Evolutionary conservation across 2,888 invertebrate species (phyloP).

Genomic region (Kuschelorhynchus macadamiae): DNA sequence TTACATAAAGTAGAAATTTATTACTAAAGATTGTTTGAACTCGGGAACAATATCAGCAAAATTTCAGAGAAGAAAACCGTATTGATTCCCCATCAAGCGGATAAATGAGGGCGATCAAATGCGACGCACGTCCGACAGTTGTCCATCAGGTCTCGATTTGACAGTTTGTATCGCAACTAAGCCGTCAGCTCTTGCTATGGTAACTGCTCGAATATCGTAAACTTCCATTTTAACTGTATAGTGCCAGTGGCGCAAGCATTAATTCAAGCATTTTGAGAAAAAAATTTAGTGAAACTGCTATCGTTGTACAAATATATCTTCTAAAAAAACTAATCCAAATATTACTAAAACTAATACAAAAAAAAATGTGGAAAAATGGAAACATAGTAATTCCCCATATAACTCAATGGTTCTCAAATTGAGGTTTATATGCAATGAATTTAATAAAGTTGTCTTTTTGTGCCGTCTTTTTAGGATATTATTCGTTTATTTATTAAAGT

Average conservation of each 20-base stretch:
- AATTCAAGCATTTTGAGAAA: no score
- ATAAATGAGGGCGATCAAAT: conserved; percentile 54
- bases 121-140: conserved; percentile 62
- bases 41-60: conserved; percentile 2
- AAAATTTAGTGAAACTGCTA: no score
- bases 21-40: background rate
- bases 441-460: no score
- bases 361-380: no score
- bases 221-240: conserved; percentile 67
- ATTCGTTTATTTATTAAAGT: no score
- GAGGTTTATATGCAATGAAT: no score
- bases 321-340: background rate
- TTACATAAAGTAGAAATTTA: no score
- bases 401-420: no score
- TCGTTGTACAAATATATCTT: no score
- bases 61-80: conserved; percentile 29
- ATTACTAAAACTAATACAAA: background rate
- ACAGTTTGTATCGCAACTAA: conserved; percentile 64
- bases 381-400: no score
- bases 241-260: conserved; percentile 19
- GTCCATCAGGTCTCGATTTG: conserved; percentile 64
- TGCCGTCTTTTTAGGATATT: no score
- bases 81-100: conserved; percentile 46
- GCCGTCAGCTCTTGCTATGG: conserved; percentile 62
- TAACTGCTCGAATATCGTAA: conserved; percentile 65